Evolutionary conservation across 1,140 invertebrate species (phyloP), one percentile per base, ranked within the genome.

Genomic region (Aplysia californica): DNA sequence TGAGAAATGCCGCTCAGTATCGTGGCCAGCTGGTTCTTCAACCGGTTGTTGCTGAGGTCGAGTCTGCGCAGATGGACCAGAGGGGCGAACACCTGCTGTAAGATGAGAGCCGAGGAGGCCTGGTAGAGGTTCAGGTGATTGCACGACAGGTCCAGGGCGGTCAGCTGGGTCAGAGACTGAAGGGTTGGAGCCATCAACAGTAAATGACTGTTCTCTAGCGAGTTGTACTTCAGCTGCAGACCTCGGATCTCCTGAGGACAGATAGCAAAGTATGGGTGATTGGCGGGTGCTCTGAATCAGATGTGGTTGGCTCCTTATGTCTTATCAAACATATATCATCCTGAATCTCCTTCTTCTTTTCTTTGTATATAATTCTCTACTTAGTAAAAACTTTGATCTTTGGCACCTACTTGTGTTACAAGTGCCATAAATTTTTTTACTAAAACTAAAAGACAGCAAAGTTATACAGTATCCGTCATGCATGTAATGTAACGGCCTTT

Each of bases 11-110:
- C 31, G 18, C 66, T 74, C 21, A 87, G 67, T 21, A 87, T 36
- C 15, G 66, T 76, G 4, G 78, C 73, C 15, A 87, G 75, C 10
- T 79, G 73, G 3, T 68, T 78, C 67, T 84, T 84, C 21, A 85
- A 76, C 29, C 85, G 64, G 65, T 83, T 86, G 75, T 83, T 85
- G 76, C 86, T 87, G 15, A 87, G 82, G 78, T 87, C 84, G 6
- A 87, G 61, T 26, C 84, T 75, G 1, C 65, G 31, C 18, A 87
- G 77, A 23, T 61, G 55, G 23, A 58, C 31, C 21, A 72, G 39
- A n/a, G 79, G 73, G 1, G 81, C 79, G 44, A 87, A 69, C 33
- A 56, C 35, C 15, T 69, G 59, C 4, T 85, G 74, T 33, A 82
- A 73, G 29, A 81, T 69, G 1, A 75, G 65, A 33, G 83, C 68